These are phyloP conservation scores for Triplophysa bombifrons DNA, from an alignment of 2,797 vertebrate genomes.

Conservation along the genomic window DNA sequence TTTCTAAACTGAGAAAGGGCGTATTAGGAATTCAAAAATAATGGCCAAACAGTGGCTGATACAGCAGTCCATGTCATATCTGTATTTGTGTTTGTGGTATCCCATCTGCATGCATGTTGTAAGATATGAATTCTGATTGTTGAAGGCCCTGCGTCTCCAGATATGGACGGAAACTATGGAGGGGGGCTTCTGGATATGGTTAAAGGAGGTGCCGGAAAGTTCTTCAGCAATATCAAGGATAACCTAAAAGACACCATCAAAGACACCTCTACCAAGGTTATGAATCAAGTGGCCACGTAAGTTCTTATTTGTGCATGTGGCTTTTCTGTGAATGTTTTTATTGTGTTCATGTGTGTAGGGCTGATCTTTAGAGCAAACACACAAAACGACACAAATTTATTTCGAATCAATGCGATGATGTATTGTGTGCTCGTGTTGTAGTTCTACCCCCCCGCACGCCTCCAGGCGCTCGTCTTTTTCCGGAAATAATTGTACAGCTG, in stretches of 20 bases:
- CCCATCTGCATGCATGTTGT: slow-evolving; percentile 42
- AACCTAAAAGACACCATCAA: slow-evolving; percentile 99
- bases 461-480: no score
- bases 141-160: slow-evolving; percentile 81
- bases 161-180: slow-evolving; percentile 92
- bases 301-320: slow-evolving; percentile 54
- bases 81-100: slow-evolving; percentile 30
- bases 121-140: slow-evolving; percentile 54
- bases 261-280: slow-evolving; percentile 97
- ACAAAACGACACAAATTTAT: no score
- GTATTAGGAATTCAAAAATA: background rate
- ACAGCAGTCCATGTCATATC: background rate
- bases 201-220: slow-evolving; percentile 96
- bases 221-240: slow-evolving; percentile 98
- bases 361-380: background rate
- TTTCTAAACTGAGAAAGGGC: background rate
- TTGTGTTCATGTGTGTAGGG: slow-evolving; percentile 18
- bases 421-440: no score
- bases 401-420: no score
- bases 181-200: slow-evolving; percentile 97
- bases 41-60: background rate
- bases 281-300: slow-evolving; percentile 97
- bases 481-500: no score
- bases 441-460: no score
- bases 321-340: slow-evolving; percentile 22